Evolutionary conservation across 2,888 invertebrate species (phyloP).

Genomic region (Eurois occulta): DNA sequence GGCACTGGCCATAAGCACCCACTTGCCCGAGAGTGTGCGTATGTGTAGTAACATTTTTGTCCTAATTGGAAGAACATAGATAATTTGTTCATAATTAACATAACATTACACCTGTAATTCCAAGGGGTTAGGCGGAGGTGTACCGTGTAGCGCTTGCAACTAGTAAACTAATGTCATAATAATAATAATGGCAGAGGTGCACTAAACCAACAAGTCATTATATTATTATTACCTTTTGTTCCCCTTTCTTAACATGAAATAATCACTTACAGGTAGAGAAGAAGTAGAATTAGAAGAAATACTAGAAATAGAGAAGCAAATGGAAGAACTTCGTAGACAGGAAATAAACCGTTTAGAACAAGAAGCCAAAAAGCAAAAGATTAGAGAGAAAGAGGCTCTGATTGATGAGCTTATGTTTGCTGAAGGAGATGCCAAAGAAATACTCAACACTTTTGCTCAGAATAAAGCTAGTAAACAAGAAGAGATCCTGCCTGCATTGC

Average conservation of each 20-base stretch:
- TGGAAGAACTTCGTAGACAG: slow-evolving; percentile 93
- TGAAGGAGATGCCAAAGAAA: slow-evolving; percentile 96
- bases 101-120: background rate
- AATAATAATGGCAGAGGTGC: too few relatives aligned
- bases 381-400: slow-evolving; percentile 96
- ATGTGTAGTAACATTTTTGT: background rate
- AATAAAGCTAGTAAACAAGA: slow-evolving; percentile 93
- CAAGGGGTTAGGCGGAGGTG: background rate
- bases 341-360: slow-evolving; percentile 92
- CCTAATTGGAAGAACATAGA: background rate
- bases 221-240: background rate
- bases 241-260: background rate
- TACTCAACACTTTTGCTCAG: slow-evolving; percentile 95
- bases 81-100: background rate
- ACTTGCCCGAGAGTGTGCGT: too few relatives aligned
- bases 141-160: background rate
- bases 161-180: background rate
- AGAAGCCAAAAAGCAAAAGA: slow-evolving; percentile 95
- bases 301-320: slow-evolving; percentile 94
- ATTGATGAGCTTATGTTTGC: slow-evolving; percentile 99
- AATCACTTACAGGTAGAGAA: slow-evolving; percentile 90
- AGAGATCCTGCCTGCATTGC: slow-evolving; percentile 83
- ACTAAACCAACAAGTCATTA: too few relatives aligned
- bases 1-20: too few relatives aligned
- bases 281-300: slow-evolving; percentile 97